Conservation (phyloP, 2,888 invertebrate species). For the Thereva unica region DNA sequence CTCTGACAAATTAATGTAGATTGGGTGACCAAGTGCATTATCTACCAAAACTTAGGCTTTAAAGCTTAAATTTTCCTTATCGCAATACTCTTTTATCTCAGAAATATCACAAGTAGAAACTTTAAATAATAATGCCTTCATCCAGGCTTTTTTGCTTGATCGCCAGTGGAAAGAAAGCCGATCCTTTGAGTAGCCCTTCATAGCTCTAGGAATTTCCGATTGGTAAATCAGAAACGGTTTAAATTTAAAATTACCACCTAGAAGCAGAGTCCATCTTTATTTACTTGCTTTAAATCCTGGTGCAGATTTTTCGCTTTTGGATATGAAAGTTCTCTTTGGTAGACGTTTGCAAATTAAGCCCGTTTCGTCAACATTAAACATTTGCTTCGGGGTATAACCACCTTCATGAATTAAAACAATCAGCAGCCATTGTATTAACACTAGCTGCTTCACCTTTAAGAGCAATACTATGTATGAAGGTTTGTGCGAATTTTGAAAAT, state of each 20-base stretch:
- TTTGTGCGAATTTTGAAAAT: constrained; percentile 35
- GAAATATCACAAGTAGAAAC: not conserved
- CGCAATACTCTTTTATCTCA: not conserved
- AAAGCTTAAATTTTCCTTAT: constrained; percentile 1
- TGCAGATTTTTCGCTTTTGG: constrained; percentile 43
- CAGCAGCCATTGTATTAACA: not conserved
- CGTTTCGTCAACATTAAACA: constrained; percentile 40
- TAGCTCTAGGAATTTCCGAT: constrained; percentile 49
- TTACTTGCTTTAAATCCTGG: constrained; percentile 45
- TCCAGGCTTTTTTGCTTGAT: constrained; percentile 10
- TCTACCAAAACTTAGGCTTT: constrained; percentile 1
- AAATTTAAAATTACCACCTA: constrained; percentile 48
- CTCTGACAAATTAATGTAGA: constrained; percentile 8
- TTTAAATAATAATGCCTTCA: not conserved
- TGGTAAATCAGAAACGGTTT: constrained; percentile 51
- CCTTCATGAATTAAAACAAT: not conserved
- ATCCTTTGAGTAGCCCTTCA: constrained; percentile 44
- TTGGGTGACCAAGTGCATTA: constrained; percentile 5
- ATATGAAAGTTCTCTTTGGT: constrained; percentile 42
- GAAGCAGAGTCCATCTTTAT: constrained; percentile 48
- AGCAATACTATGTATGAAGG: constrained; percentile 42
- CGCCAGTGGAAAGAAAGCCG: not conserved
- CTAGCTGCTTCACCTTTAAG: constrained; percentile 40
- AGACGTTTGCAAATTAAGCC: constrained; percentile 44
- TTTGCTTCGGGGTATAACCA: not conserved